A percentile compares a stretch with the other conserved stretches of the same genome.
Evolutionary conservation across 1,140 invertebrate genomes (phyloP).

Genomic region (Myzus persicae): DNA sequence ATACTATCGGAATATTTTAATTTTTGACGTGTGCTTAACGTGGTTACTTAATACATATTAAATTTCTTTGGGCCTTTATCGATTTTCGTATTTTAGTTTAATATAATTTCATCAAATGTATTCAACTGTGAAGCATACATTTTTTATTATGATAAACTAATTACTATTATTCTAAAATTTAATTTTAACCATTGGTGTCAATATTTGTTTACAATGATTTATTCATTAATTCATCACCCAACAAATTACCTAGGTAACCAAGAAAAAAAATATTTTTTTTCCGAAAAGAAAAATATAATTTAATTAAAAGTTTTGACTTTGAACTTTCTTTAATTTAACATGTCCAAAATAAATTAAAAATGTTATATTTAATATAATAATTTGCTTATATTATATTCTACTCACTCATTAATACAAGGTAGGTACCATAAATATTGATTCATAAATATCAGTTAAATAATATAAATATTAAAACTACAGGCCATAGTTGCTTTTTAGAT

Average conservation of each 20-base stretch:
- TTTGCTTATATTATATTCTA: neutral
- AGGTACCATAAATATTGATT: too few relatives aligned
- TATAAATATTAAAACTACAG: neutral
- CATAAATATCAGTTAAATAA: too few relatives aligned
- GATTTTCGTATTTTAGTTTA: neutral
- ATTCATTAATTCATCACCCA: slow-evolving; percentile 25
- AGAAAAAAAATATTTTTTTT: neutral
- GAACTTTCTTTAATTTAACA: neutral
- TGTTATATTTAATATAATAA: neutral
- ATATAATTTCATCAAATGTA: neutral
- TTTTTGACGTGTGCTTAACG: neutral
- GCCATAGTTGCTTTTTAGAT: neutral
- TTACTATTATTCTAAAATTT: neutral
- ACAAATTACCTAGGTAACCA: neutral
- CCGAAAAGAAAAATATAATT: neutral
- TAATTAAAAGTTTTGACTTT: slow-evolving; percentile 8
- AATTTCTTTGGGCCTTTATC: neutral
- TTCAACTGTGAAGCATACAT: neutral
- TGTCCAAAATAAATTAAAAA: neutral
- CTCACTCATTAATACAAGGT: neutral
- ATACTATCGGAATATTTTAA: neutral
- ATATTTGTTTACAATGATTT: slow-evolving; percentile 28
- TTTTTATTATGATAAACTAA: slow-evolving; percentile 5
- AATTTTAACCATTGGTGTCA: neutral
- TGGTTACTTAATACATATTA: neutral